Evolutionary conservation across 1,140 invertebrate genomes (phyloP).

Genomic region (Drosophila tani): DNA sequence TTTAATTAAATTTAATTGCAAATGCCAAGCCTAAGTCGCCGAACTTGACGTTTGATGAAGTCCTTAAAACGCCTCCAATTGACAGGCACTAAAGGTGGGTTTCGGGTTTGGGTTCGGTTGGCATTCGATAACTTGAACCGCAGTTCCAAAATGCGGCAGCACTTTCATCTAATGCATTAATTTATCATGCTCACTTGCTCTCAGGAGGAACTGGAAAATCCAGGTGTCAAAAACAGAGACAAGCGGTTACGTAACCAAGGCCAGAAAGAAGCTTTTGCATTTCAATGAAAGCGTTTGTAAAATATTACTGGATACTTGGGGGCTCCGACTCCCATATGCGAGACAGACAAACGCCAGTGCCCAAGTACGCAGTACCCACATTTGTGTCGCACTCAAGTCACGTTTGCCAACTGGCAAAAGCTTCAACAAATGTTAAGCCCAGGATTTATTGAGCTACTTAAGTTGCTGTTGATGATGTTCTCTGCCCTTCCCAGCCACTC

Average conservation of each 20-base stretch:
- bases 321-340: slow-evolving; percentile 24
- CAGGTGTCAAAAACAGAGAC: slow-evolving; percentile 34
- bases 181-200: slow-evolving; percentile 38
- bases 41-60: slow-evolving; percentile 61
- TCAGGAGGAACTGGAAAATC: slow-evolving; percentile 18
- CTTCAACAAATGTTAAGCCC: slow-evolving; percentile 79
- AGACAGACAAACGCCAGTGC: slow-evolving; percentile 18
- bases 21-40: slow-evolving; percentile 50
- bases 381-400: slow-evolving; percentile 75
- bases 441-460: slow-evolving; percentile 82
- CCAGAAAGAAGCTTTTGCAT: slow-evolving; percentile 61
- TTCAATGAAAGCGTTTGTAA: slow-evolving; percentile 68
- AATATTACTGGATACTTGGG: slow-evolving; percentile 65
- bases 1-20: slow-evolving; percentile 84
- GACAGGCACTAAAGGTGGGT: slow-evolving; percentile 6
- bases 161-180: slow-evolving; percentile 56
- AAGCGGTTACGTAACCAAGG: slow-evolving; percentile 51
- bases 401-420: slow-evolving; percentile 69
- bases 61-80: slow-evolving; percentile 6
- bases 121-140: not conserved
- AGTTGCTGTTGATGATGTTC: slow-evolving; percentile 74
- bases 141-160: slow-evolving; percentile 13
- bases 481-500: slow-evolving; percentile 18
- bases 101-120: not conserved
- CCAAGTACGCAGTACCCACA: slow-evolving; percentile 36